A percentile compares a stretch with the other conserved stretches of the same genome.
These are phyloP conservation scores for Rotaria sp. DNA, from an alignment of 2,888 invertebrate species.

Conservation along the genomic window DNA sequence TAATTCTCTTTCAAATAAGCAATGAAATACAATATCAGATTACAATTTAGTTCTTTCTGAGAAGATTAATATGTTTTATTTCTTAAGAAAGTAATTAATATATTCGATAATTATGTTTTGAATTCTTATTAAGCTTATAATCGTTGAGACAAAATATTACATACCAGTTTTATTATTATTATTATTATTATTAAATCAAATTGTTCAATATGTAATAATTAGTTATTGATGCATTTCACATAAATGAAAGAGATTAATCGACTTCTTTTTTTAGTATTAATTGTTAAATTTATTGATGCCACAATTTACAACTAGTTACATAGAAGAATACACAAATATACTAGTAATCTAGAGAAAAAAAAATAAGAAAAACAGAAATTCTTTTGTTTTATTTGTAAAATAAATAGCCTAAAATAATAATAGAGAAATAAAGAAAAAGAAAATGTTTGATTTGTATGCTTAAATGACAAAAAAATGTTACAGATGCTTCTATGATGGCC, in stretches of 20 bases:
- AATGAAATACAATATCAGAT: no score
- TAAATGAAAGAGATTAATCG: background rate
- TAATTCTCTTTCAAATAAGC: no score
- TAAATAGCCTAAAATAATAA: background rate
- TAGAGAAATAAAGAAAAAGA: background rate
- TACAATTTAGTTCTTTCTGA: no score
- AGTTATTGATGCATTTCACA: background rate
- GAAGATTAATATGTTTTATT: no score
- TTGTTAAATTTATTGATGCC: background rate
- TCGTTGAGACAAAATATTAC: no score
- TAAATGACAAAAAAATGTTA: slow-evolving; percentile 1
- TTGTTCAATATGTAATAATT: background rate
- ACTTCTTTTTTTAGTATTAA: background rate
- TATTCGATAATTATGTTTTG: no score
- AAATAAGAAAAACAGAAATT: background rate
- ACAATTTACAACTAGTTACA: background rate
- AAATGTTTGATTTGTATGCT: background rate
- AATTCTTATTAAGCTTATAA: no score
- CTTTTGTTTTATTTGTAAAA: background rate
- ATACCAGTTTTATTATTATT: no score
- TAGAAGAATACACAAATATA: background rate
- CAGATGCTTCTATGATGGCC: slow-evolving; percentile 9
- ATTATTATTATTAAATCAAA: no score
- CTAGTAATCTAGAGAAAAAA: background rate
- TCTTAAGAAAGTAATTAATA: no score